Evolutionary conservation across 2,797 vertebrate genomes (phyloP), one percentile per base, ranked within the genome.

Genomic region (Acrossocheilus fasciatus): DNA sequence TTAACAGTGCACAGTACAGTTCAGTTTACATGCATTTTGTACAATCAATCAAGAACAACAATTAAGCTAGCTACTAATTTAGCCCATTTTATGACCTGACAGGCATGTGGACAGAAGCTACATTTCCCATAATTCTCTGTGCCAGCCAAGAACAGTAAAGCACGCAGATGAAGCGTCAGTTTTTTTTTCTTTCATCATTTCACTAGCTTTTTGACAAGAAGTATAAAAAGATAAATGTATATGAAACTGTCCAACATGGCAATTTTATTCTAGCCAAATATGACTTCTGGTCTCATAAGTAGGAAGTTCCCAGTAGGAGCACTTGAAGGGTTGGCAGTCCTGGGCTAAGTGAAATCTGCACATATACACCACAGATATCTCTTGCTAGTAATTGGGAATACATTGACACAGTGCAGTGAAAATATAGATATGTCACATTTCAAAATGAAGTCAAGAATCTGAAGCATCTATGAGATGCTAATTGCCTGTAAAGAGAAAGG

Each of bases 381-480:
- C 23, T 69, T 50, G 26, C 26, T 23, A 70, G 6, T 72, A 57
- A 18, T 8, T 43, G 68, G 36, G 72, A 59, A 72, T 52, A 43
- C 50, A 57, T 9, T 64, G 39, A 43, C n/a, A 34, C 1, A 43
- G 68, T 73, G 36, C 26, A 72, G 50, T 82, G 50, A 23, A 82
- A 73, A 41, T 45, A 73, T 59, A 82, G 66, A n/a, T 41, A 57
- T 72, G 23, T 72, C 64, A 73, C 68, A 41, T 62, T 57, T 73
- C 69, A 74, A 59, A 62, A 59, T 36, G 11, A 34, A 36, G 18
- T 74, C 41, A 59, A 20, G 72, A 81, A 81, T 81, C 18, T 69
- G 30, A 50, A 75, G 57, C 18, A 39, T 75, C 26, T 34, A 9
- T 26, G 26, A 68, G 30, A 80, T 1, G 41, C 39, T 84, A 77